These are phyloP conservation scores for Drosophila truncata DNA, from an alignment of 1,140 invertebrate species.

Conservation along the genomic window DNA sequence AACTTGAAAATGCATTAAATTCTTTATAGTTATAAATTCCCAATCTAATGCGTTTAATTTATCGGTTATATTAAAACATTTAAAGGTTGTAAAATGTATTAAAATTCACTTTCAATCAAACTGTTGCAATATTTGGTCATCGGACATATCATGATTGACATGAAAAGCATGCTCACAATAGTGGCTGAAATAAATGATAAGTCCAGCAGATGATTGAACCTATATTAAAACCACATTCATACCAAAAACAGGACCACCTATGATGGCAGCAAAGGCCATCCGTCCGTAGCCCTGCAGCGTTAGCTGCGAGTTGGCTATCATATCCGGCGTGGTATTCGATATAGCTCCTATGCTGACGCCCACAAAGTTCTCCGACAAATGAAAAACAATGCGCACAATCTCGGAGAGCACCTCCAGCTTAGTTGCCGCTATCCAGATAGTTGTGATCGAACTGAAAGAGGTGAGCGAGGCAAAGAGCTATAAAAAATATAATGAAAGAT, in stretches of 20 bases:
- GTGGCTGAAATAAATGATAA: slow-evolving; percentile 14
- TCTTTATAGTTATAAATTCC: not conserved
- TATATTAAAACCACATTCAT: not conserved
- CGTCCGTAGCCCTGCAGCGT: slow-evolving; percentile 56
- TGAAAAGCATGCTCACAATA: slow-evolving; percentile 34
- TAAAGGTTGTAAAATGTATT: too few species aligned
- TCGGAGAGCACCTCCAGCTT: slow-evolving; percentile 50
- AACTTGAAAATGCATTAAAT: not conserved
- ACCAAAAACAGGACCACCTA: slow-evolving; percentile 56
- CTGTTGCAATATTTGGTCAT: slow-evolving; percentile 6
- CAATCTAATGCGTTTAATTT: not conserved
- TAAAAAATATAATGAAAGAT: not conserved
- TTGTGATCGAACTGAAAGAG: slow-evolving; percentile 33
- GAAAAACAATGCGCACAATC: slow-evolving; percentile 47
- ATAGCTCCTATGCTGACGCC: slow-evolving; percentile 40
- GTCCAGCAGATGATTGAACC: not conserved
- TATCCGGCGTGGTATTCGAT: slow-evolving; percentile 30
- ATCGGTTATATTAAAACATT: not conserved
- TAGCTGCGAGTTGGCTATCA: slow-evolving; percentile 48
- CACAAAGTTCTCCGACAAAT: slow-evolving; percentile 45
- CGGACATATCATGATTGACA: slow-evolving; percentile 40
- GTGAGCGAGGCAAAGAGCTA: slow-evolving; percentile 47
- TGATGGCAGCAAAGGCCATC: slow-evolving; percentile 61
- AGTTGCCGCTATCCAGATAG: slow-evolving; percentile 32
- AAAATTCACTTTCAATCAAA: slow-evolving; percentile 7